These are phyloP conservation scores for Notothenia coriiceps DNA, from an alignment of 2,113 vertebrate genomes.

Conservation along the genomic window DNA sequence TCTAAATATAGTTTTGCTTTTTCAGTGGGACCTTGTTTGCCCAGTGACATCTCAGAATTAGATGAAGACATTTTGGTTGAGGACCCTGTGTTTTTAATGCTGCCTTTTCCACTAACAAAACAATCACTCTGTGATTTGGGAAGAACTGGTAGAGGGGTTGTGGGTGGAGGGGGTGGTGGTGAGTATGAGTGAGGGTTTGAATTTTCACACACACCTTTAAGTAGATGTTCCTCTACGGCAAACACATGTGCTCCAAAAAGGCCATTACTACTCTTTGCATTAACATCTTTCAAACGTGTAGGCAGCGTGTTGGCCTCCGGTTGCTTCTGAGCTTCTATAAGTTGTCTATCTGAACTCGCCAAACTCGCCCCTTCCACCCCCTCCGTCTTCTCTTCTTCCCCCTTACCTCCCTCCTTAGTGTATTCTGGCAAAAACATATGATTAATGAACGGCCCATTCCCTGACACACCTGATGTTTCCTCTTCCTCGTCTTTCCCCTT, in stretches of 20 bases:
- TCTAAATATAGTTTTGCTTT: constrained; percentile 26
- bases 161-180: constrained; percentile 62
- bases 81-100: background rate
- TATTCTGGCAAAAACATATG: constrained; percentile 74
- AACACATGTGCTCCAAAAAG: constrained; percentile 18
- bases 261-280: constrained; percentile 22
- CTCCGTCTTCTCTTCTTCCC: constrained; percentile 27
- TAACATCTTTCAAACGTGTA: constrained; percentile 22
- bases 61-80: constrained; percentile 16
- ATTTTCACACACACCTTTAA: constrained; percentile 15
- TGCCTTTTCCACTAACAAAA: constrained; percentile 2
- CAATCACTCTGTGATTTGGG: constrained; percentile 45
- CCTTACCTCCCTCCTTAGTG: constrained; percentile 8
- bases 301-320: constrained; percentile 27
- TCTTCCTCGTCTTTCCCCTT: constrained; percentile 30
- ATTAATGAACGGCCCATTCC: constrained; percentile 49
- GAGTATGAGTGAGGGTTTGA: constrained; percentile 42
- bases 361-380: background rate
- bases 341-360: constrained; percentile 38
- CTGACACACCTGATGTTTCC: constrained; percentile 23
- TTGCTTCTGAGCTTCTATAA: background rate
- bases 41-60: background rate
- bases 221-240: constrained; percentile 3
- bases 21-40: constrained; percentile 7
- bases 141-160: constrained; percentile 50